Evolutionary conservation across 2,113 vertebrate genomes (phyloP), one percentile per base, ranked within the genome.

Genomic region (Procavia capensis): DNA sequence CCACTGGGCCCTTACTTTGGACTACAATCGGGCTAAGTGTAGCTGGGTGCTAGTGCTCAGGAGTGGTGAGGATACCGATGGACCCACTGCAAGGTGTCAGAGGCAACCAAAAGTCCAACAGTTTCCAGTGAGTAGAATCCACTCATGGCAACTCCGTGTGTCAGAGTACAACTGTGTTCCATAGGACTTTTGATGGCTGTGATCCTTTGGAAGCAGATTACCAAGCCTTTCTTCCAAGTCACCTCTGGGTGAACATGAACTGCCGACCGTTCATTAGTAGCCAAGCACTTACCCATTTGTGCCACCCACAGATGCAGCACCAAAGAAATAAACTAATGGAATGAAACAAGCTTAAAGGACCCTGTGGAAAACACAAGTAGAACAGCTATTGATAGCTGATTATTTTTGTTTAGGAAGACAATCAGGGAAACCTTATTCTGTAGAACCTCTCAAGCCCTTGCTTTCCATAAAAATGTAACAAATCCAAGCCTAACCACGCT

Each of bases 391-490:
- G 63, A 22, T 9, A 14, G 36, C 10, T 25, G 31, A 22, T 76
- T 24, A 34, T 41, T 25, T 66, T 83, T 54, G 50, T 64, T 16
- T n/a, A 72, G 82, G n/a, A 64, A 61, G 36, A 72, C 63, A 85
- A 50, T 27, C 0, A n/a, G 4, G 13, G 43, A 41, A 34, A 9
- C 4, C 1, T 24, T 22, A 3, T 25, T 27, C 20, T 54, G 10
- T 36, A 25, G 79, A 39, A 16, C 4, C 16, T 36, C 8, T 3
- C 16, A 7, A 3, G 24, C 24, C 70, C 68, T 24, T 5, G 43
- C 24, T 57, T 27, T 70, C 82, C 4, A 17, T 41, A 88, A 36
- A 47, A 45, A 25, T 4, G 7, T 0, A 25, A 22, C 0, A 0
- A 16, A 2, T 3, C 22, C 25, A 6, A 24, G 14, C 59, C 74